Evolutionary conservation across 2,888 invertebrate genomes (phyloP).

Genomic region (Drepana falcataria): DNA sequence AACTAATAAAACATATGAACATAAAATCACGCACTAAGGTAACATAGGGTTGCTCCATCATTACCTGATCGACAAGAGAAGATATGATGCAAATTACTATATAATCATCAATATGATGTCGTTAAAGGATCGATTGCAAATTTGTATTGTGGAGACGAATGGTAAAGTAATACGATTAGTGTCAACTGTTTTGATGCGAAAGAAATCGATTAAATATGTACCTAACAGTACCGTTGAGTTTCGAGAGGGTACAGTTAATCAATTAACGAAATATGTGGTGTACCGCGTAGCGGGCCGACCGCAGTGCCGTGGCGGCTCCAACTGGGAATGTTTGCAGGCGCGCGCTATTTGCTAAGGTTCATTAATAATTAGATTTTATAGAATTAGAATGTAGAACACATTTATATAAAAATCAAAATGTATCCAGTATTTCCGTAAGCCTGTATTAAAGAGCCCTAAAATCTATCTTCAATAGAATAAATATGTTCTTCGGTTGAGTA

Average conservation of each 20-base stretch:
- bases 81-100: conserved; percentile 23
- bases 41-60: conserved; percentile 19
- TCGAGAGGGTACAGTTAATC: conserved; percentile 45
- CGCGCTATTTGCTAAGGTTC: conserved; percentile 5
- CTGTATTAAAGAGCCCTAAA: too few species aligned
- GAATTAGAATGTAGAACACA: too few species aligned
- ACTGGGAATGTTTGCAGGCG: conserved; percentile 16
- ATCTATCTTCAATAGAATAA: too few species aligned
- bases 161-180: conserved; percentile 30
- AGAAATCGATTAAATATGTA: conserved; percentile 48
- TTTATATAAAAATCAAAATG: too few species aligned
- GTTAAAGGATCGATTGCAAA: conserved; percentile 16
- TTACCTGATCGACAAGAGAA: conserved; percentile 1
- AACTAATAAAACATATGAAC: neutral
- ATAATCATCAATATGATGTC: conserved; percentile 10
- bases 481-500: too few species aligned
- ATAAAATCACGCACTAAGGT: conserved; percentile 15
- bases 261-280: conserved; percentile 47
- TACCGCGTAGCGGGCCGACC: conserved; percentile 33
- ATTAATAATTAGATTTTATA: conserved; percentile 1
- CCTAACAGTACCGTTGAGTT: conserved; percentile 34
- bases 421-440: too few species aligned
- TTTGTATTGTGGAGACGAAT: conserved; percentile 21
- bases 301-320: conserved; percentile 18
- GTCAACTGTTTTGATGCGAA: conserved; percentile 32